These are phyloP conservation scores for Enteromius paludinosus DNA, from an alignment of 2,797 vertebrate genomes.

Conservation along the genomic window DNA sequence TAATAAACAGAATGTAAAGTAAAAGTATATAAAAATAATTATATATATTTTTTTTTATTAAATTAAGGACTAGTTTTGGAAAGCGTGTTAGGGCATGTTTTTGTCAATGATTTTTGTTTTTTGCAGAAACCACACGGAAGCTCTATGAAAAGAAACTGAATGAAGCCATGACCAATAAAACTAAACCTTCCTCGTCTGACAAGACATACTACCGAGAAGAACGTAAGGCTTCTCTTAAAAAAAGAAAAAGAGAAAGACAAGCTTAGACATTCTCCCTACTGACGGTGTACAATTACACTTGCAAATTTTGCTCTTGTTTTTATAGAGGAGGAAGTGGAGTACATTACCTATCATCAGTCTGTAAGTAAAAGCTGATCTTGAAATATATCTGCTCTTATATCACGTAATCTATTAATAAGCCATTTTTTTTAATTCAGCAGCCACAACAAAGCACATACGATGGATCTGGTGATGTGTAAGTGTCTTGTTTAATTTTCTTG, in stretches of 20 bases:
- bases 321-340: conserved; percentile 75
- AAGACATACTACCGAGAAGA: conserved; percentile 82
- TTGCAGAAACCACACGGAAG: conserved; percentile 67
- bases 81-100: neutral
- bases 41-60: neutral
- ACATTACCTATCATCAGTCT: conserved; percentile 68
- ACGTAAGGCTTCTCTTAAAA: conserved; percentile 58
- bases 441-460: conserved; percentile 52
- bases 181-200: conserved; percentile 61
- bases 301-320: conserved; percentile 30
- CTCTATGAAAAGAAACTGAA: conserved; percentile 77
- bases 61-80: neutral
- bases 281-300: neutral
- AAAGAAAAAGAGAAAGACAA: neutral
- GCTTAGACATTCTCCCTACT: neutral
- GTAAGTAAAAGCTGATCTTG: conserved; percentile 65
- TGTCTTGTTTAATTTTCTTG: conserved; percentile 36
- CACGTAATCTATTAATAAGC: neutral
- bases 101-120: conserved; percentile 18
- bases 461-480: conserved; percentile 67
- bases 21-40: too few relatives aligned
- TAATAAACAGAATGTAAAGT: too few relatives aligned
- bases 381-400: neutral
- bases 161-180: conserved; percentile 62
- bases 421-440: conserved; percentile 56